A percentile compares a stretch with the other conserved stretches of the same genome.
phyloP scores from a whole-genome alignment of 64 coral and sea anemone species.

The Stylophora pistillata region DNA sequence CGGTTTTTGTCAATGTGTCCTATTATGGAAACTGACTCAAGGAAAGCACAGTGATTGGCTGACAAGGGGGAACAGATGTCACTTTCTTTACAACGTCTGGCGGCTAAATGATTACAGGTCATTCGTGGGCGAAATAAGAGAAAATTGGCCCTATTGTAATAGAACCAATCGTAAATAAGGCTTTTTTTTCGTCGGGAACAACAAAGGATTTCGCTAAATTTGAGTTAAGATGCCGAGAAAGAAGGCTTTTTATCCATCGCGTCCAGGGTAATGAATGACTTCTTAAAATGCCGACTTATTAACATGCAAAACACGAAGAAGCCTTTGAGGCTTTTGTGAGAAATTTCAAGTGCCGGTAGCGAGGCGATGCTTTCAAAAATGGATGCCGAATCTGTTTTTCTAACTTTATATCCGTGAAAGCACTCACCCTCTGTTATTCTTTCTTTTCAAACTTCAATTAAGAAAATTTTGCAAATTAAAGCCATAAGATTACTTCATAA shows the following conservation, averaged over 20 bases:
- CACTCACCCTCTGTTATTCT: too few species aligned
- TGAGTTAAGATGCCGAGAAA: slow-evolving; percentile 12
- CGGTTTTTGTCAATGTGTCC: slow-evolving; percentile 41
- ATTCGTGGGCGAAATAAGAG: slow-evolving; percentile 7
- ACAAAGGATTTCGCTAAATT: slow-evolving; percentile 36
- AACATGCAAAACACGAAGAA: not conserved
- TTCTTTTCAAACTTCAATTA: too few species aligned
- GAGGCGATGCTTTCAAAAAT: not conserved
- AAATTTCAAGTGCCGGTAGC: not conserved
- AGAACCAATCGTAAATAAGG: slow-evolving; percentile 20
- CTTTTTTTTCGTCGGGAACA: slow-evolving; percentile 32
- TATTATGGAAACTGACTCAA: slow-evolving; percentile 31
- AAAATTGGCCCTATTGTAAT: slow-evolving; percentile 15
- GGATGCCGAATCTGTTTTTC: too few species aligned
- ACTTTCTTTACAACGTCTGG: slow-evolving; percentile 26
- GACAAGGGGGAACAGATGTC: slow-evolving; percentile 23
- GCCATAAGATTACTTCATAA: too few species aligned
- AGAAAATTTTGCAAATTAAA: too few species aligned
- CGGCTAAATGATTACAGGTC: slow-evolving; percentile 20
- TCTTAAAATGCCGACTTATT: slow-evolving; percentile 18
- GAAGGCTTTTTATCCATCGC: slow-evolving; percentile 11
- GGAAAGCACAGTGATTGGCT: slow-evolving; percentile 3
- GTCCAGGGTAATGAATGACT: not conserved
- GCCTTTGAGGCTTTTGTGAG: not conserved
- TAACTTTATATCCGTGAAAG: too few species aligned